Conservation (phyloP, 2,113 vertebrate species). For the Marmota monax region DNA sequence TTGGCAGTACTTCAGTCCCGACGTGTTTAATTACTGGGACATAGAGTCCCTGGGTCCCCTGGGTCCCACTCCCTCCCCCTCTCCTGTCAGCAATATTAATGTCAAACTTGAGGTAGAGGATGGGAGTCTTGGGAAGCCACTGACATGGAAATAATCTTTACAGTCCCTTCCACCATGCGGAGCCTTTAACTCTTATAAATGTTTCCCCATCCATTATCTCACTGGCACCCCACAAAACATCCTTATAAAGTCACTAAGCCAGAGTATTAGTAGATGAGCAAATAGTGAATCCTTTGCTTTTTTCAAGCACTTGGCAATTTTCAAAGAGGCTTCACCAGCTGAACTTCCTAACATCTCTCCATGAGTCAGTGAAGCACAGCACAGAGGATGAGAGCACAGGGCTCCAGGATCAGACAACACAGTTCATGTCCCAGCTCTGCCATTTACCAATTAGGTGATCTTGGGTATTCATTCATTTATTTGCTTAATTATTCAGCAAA, state of each 20-base stretch:
- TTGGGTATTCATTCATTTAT: not conserved
- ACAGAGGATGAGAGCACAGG: not conserved
- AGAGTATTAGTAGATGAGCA: conserved; percentile 25
- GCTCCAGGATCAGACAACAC: not conserved
- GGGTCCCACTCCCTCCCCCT: conserved; percentile 61
- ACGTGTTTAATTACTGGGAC: conserved; percentile 82
- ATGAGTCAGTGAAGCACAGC: not conserved
- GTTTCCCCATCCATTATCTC: conserved; percentile 28
- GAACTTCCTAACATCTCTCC: not conserved
- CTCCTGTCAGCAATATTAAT: conserved; percentile 78
- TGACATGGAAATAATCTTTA: conserved; percentile 67
- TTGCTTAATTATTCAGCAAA: conserved; percentile 11
- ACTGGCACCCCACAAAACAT: conserved; percentile 50
- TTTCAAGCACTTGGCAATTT: conserved; percentile 22
- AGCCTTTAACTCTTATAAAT: conserved; percentile 46
- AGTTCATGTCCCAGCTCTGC: not conserved
- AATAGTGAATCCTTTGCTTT: conserved; percentile 43
- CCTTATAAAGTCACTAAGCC: conserved; percentile 18
- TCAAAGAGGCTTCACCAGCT: not conserved
- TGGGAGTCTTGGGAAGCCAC: conserved; percentile 70
- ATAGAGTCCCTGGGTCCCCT: conserved; percentile 69
- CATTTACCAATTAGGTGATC: not conserved
- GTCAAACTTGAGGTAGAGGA: conserved; percentile 72
- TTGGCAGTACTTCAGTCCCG: conserved; percentile 81
- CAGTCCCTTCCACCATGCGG: not conserved